Base-by-base conservation (phyloP, 2,888 invertebrate genomes). In the Parnassius glacialis region DNA sequence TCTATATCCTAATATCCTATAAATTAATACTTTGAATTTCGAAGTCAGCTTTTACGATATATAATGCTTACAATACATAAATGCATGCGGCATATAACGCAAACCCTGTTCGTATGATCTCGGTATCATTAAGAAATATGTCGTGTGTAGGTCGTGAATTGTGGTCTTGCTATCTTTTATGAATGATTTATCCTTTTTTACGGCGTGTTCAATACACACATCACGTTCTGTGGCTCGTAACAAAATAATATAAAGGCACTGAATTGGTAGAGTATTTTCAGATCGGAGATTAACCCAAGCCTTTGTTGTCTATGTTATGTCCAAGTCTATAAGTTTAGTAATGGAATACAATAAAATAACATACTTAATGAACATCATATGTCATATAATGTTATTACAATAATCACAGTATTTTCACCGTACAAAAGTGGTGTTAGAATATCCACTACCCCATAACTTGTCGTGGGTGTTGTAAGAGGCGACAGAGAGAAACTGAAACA, bases 191-290 rank as follows among this genome's bases (percentile, higher is more conserved):
- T 57, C 9, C 53, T 53, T 62, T 52, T 50, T 25, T 48, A 25
- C 52, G 25, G 44, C 43, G 10, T n/a, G n/a, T 47, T 57, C 47
- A 25, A 53, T 53, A 62, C 41, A 53, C 62, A 57, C 25, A 45
- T 53, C 62, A 62, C 62, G 62, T 62, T 16, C 20, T 57, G 48
- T 61, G 52, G n/a, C 20, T 52, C 57, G 57, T 47, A 52, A 41
- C 41, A 45, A 41, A 61, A 47, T 61, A 52, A 61, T 57, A 61
- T 61, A 47, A 57, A 41, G 41, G 9, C 2, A 52, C n/a, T 44
- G 45, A 51, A 61, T 56, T 45, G 61, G 50, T 45, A 45, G 57
- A 47, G 51, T 41, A 61, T 47, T 52, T 61, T 45, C 12, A 52
- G 25, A 45, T 55, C 34, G 34, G 45, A 41, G 51, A 56, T 56